A percentile compares a stretch with the other conserved stretches of the same genome.
These are phyloP conservation scores for Drosophila varians DNA, from an alignment of 1,140 invertebrate genomes.

Conservation along the genomic window DNA sequence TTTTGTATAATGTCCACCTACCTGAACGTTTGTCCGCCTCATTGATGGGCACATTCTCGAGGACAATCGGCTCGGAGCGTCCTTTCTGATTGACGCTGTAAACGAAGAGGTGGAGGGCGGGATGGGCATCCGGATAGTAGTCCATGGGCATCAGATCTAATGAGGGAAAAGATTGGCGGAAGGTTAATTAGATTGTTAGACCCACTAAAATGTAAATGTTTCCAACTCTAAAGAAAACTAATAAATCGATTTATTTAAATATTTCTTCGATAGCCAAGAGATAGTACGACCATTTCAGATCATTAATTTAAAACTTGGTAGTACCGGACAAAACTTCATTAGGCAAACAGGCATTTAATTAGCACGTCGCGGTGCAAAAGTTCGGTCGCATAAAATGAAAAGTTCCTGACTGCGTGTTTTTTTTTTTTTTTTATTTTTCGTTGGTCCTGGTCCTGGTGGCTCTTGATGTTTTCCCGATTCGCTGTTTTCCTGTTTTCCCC, in stretches of 20 bases:
- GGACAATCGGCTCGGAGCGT: slow-evolving; percentile 90
- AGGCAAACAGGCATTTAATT: slow-evolving; percentile 81
- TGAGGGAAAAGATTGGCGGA: background rate
- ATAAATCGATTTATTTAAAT: background rate
- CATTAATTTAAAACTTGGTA: slow-evolving; percentile 75
- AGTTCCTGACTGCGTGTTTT: slow-evolving; percentile 31
- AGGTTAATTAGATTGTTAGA: slow-evolving; percentile 18
- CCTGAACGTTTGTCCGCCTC: slow-evolving; percentile 94
- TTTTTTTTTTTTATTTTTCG: no score
- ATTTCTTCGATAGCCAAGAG: background rate
- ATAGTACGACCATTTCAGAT: slow-evolving; percentile 45
- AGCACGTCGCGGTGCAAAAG: slow-evolving; percentile 70
- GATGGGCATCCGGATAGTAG: slow-evolving; percentile 84
- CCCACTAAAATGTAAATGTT: no score
- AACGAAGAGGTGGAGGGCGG: slow-evolving; percentile 89
- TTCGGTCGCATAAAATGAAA: slow-evolving; percentile 69
- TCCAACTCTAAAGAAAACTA: background rate
- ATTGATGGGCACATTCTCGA: slow-evolving; percentile 93
- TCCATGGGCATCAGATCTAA: slow-evolving; percentile 82
- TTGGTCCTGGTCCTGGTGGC: background rate
- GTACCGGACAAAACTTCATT: slow-evolving; percentile 70
- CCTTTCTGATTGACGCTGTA: slow-evolving; percentile 95
- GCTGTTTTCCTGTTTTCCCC: slow-evolving; percentile 25
- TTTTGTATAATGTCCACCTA: slow-evolving; percentile 82
- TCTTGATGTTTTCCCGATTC: slow-evolving; percentile 23